Base-by-base conservation (phyloP, 1,140 invertebrate genomes). In the Cardiocondyla obscurior region DNA sequence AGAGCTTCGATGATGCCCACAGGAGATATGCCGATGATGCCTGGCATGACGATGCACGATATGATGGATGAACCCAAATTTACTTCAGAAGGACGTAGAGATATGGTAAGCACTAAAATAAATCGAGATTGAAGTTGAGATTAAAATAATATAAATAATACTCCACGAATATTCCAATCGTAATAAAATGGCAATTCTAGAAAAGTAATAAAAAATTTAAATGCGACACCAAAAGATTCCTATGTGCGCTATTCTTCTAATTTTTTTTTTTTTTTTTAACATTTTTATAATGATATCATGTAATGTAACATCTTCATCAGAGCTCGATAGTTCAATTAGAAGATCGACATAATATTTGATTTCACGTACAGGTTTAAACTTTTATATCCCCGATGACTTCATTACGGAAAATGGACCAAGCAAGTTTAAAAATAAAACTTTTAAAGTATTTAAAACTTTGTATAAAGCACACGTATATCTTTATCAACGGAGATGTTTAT, bases 201-300 rank as follows among this genome's bases (percentile, higher is more conserved):
- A 51, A 65, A 51, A 58, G 2, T 10, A 7, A 73, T 42, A n/a
- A 53, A 28, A 77, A 42, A 1, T 8, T 76, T 49, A 4, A n/a
- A 77, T 28, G 1, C 60, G 22, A 65, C 60, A 79, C 55, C 62
- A 79, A 79, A 69, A 79, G 46, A 79, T 79, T 79, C 49, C 62
- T 51, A 22, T 22, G 62, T 33, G 16, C 25, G 8, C 28, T 30
- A 79, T 51, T 28, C 1, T 36, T 25, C 0, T 42, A 70, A 70
- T 81, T 8, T 12, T 69, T 55, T 81, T 81, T 8, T 12, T 69
- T 55, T 4, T 22, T 8, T 42, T 12, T 22, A 64, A 14, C 51
- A 51, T 49, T 33, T 49, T 0, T 72, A 55, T 19, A 12, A 73
- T 28, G 14, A 72, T 7, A 46, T 33, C 33, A 19, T 64, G 36